A percentile compares a stretch with the other conserved stretches of the same genome.
Evolutionary conservation across 1,140 invertebrate species (phyloP).

Genomic region (Polypedilum vanderplanki): DNA sequence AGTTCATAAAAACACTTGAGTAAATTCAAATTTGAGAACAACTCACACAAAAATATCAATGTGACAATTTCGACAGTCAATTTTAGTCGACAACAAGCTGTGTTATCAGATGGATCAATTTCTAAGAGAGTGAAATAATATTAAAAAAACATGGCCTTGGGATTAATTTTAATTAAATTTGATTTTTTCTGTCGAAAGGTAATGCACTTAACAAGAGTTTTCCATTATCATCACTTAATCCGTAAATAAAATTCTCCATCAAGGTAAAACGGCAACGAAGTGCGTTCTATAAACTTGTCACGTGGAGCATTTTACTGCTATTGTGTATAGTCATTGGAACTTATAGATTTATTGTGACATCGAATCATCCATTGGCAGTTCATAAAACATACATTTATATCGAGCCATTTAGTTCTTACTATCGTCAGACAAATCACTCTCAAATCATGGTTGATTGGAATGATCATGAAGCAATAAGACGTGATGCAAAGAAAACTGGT

Average conservation of each 20-base stretch:
- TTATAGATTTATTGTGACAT: neutral
- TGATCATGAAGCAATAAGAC: conserved; percentile 54
- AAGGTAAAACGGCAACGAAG: neutral
- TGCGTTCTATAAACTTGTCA: neutral
- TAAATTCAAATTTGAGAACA: no score
- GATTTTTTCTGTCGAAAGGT: conserved; percentile 24
- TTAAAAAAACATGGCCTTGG: neutral
- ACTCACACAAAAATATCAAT: no score
- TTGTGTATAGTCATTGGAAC: neutral
- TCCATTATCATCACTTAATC: neutral
- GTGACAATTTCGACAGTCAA: neutral
- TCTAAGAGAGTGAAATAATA: no score
- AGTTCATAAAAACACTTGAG: no score
- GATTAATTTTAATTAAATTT: conserved; percentile 2
- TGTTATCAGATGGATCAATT: no score
- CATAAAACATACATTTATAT: conserved; percentile 21
- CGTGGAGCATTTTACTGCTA: neutral
- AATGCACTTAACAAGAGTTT: neutral
- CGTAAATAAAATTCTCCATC: neutral
- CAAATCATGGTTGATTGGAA: conserved; percentile 63
- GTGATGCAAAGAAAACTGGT: conserved; percentile 51
- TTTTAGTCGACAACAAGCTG: no score
- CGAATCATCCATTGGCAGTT: neutral
- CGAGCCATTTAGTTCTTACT: neutral
- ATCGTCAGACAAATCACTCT: neutral